Evolutionary conservation across 2,888 invertebrate genomes (phyloP).

Genomic region (Agrotis ipsilon): DNA sequence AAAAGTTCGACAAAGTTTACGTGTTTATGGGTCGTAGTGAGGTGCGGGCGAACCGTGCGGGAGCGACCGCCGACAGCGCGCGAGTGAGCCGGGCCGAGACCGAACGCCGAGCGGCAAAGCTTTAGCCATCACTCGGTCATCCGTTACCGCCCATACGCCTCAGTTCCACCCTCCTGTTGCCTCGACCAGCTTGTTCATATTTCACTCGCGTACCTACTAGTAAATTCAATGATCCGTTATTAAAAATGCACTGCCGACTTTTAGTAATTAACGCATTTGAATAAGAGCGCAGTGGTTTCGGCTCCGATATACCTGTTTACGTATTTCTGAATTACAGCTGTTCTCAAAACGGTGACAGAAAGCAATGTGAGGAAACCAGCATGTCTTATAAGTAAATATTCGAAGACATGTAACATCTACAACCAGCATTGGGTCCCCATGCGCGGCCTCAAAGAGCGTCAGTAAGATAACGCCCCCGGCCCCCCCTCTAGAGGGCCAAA

Average conservation of each 20-base stretch:
- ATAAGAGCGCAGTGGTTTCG: not conserved
- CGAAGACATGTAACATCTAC: too few relatives aligned
- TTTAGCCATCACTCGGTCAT: constrained; percentile 53
- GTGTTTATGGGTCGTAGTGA: constrained; percentile 49
- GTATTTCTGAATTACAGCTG: too few relatives aligned
- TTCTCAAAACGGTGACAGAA: too few relatives aligned
- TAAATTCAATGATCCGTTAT: constrained; percentile 62
- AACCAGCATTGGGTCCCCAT: too few relatives aligned
- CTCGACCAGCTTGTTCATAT: constrained; percentile 65
- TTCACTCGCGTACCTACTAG: constrained; percentile 61
- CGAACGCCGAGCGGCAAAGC: constrained; percentile 43
- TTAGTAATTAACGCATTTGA: constrained; percentile 41
- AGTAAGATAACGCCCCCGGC: too few relatives aligned
- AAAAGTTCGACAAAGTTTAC: constrained; percentile 75
- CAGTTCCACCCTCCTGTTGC: constrained; percentile 78
- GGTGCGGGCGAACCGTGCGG: constrained; percentile 57
- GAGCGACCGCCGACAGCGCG: constrained; percentile 63
- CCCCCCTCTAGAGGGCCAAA: too few relatives aligned
- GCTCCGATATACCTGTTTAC: too few relatives aligned
- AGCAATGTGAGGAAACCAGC: too few relatives aligned
- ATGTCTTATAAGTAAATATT: too few relatives aligned
- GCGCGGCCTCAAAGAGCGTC: too few relatives aligned
- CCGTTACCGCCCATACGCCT: constrained; percentile 70
- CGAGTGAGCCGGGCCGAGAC: constrained; percentile 58
- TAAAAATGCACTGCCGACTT: constrained; percentile 53